Evolutionary conservation across 1,140 invertebrate genomes (phyloP), one percentile per base, ranked within the genome.

Genomic region (Lordiphosa clarofinis): DNA sequence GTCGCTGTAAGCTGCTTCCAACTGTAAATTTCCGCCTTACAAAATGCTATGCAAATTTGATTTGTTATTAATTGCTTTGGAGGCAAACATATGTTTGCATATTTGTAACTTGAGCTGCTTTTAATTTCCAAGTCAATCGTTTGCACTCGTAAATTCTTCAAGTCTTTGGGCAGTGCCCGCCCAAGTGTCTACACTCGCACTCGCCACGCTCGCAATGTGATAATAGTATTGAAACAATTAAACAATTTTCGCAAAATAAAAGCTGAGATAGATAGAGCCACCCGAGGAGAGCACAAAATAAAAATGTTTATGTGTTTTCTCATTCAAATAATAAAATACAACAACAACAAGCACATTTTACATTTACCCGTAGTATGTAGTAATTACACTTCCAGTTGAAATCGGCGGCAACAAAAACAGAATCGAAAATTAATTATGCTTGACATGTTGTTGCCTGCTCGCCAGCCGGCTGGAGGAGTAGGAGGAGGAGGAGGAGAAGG

Each of bases 351-450:
- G 33, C n/a, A 47, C 57, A 73, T 31, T 31, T 31, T 31, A 84
- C 73, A 59, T 78, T 82, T 78, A 82, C 79, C 78, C 75, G 71
- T 65, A 49, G 58, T 66, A 84, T 76, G 71, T 65, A 49, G 58
- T 66, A 84, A 71, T 71, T 82, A 68, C 64, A 78, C 78, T 84
- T 78, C 63, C 73, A 73, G 74, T 49, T 63, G 72, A 60, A 67
- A 75, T 82, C 69, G 71, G 76, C 63, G 60, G 55, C 61, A 56
- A 58, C 61, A 54, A 48, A 54, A 64, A 69, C 67, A 62, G 76
- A 84, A 82, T 84, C 78, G 78, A 73, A 82, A 82, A 82, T 82
- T 82, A 82, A 82, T 82, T 82, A 82, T 82, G 78, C 78, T 84
- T 82, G 78, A 82, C 78, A 82, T 82, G 78, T 82, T 82, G 78